Evolutionary conservation across 2,113 vertebrate species (phyloP).

Genomic region (Stigmatopora nigra): DNA sequence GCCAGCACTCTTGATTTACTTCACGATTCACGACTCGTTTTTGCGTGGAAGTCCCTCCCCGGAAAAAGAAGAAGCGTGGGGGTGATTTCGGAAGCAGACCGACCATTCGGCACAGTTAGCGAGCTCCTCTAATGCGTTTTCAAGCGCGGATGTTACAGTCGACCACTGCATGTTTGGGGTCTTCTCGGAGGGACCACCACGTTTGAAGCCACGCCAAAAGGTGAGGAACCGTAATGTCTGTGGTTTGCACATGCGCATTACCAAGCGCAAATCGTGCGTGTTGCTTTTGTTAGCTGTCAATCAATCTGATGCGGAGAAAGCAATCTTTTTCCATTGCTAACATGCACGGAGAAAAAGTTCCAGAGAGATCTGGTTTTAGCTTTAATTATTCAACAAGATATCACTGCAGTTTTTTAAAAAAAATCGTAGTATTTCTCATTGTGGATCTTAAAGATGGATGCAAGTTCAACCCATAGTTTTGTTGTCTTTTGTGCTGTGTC

Average conservation of each 20-base stretch:
- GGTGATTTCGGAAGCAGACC: slow-evolving; percentile 17
- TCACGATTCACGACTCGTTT: not conserved
- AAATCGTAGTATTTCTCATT: not conserved
- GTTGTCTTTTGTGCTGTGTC: not conserved
- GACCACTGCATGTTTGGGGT: not conserved
- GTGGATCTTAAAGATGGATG: not conserved
- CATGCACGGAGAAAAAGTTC: not conserved
- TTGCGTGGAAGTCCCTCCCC: slow-evolving; percentile 63
- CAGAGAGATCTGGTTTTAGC: not conserved
- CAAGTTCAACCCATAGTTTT: not conserved
- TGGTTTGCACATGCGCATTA: not conserved
- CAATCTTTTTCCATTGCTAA: not conserved
- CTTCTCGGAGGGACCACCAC: not conserved
- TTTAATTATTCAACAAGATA: not conserved
- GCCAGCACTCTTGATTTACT: too few relatives aligned
- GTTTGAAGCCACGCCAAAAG: not conserved
- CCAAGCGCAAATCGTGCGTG: not conserved
- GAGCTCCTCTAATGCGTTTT: not conserved
- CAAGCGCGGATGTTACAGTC: not conserved
- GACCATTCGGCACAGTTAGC: not conserved
- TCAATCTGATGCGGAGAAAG: not conserved
- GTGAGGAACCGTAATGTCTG: not conserved
- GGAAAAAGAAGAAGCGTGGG: slow-evolving; percentile 59
- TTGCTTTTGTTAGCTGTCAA: not conserved
- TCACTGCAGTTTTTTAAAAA: not conserved